Conservation (phyloP, 2,797 vertebrate species). For the Melanitta fusca region DNA sequence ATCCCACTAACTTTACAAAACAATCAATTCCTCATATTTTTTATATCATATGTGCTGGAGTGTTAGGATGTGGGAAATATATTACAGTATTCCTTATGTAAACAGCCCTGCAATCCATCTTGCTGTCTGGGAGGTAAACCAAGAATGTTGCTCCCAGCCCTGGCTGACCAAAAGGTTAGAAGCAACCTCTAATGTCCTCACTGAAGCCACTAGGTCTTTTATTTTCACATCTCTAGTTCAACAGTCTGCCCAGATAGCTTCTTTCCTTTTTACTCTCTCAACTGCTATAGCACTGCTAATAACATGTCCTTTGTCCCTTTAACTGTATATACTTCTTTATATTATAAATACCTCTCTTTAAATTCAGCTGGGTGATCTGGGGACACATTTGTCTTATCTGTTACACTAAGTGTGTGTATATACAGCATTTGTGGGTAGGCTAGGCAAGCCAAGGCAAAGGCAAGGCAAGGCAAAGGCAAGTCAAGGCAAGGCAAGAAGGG, state of each 20-base stretch:
- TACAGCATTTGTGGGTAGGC: neutral
- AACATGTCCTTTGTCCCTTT: neutral
- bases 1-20: neutral
- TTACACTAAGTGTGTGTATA: neutral
- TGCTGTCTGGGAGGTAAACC: neutral
- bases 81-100: neutral
- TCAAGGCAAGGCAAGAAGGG: neutral
- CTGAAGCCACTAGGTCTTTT: neutral
- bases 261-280: neutral
- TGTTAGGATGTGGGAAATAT: neutral
- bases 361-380: neutral
- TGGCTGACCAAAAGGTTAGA: neutral
- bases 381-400: neutral
- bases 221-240: neutral
- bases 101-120: neutral
- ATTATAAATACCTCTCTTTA: neutral
- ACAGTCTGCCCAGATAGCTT: neutral
- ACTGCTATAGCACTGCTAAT: neutral
- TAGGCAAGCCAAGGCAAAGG: too few species aligned
- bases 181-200: rapidly evolving
- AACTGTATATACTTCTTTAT: neutral
- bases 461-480: neutral
- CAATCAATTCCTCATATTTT: neutral
- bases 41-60: neutral
- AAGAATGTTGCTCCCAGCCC: neutral